phyloP scores from a whole-genome alignment of 2,888 invertebrate genomes.

The Bombylius discolor region DNA sequence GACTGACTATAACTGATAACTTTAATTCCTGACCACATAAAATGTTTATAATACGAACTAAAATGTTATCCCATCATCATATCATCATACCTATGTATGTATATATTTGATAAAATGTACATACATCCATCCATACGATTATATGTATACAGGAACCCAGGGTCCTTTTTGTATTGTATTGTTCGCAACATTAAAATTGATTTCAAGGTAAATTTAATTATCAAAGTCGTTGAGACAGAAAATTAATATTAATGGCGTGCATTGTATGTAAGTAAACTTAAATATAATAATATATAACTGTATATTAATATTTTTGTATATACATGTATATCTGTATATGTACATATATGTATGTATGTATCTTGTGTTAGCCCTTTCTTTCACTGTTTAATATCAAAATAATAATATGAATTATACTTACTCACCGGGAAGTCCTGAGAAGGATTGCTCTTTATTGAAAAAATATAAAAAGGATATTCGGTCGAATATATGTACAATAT shows the following conservation, averaged over 20 bases:
- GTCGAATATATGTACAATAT: too few relatives aligned
- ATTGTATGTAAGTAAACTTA: background rate
- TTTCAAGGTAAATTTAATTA: conserved; percentile 17
- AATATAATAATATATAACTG: too few relatives aligned
- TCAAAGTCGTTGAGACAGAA: conserved; percentile 16
- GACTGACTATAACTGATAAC: background rate
- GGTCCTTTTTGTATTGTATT: background rate
- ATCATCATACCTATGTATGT: background rate
- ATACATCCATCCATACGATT: too few relatives aligned
- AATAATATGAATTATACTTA: background rate
- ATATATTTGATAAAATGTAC: background rate
- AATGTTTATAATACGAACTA: too few relatives aligned
- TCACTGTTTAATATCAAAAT: too few relatives aligned
- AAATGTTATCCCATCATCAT: too few relatives aligned
- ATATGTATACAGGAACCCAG: background rate
- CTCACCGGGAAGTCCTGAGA: conserved; percentile 6
- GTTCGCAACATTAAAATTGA: conserved; percentile 14
- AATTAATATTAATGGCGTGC: conserved; percentile 14
- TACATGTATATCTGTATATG: too few relatives aligned
- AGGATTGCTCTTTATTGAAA: conserved; percentile 7
- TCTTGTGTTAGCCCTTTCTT: too few relatives aligned
- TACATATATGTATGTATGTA: too few relatives aligned
- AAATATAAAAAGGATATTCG: background rate
- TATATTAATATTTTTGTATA: too few relatives aligned
- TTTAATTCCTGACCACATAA: conserved; percentile 3